phyloP scores from a whole-genome alignment of 2,797 vertebrate species.

The Chelonia mydas region DNA sequence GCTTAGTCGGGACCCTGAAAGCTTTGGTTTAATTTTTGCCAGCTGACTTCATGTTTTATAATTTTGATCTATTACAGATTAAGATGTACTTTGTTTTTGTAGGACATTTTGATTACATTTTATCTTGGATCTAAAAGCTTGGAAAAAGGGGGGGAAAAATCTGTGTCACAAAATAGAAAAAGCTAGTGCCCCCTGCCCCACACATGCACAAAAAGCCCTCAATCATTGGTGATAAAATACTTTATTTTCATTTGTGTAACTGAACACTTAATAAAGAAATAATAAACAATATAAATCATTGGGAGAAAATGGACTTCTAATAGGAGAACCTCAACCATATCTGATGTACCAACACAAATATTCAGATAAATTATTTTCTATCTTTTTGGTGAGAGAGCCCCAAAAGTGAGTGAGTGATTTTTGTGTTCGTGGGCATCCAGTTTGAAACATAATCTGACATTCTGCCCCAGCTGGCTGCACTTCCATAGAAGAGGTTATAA shows the following conservation, averaged over 20 bases:
- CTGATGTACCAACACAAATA: not conserved
- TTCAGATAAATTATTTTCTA: not conserved
- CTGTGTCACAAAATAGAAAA: accelerated
- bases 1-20: not conserved
- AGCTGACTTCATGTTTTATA: not conserved
- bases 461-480: not conserved
- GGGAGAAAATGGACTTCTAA: not conserved
- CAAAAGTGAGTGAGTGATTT: not conserved
- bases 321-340: not conserved
- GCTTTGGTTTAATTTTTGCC: not conserved
- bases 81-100: not conserved
- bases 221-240: not conserved
- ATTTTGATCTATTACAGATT: not conserved
- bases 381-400: slow-evolving; percentile 1
- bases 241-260: not conserved
- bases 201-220: not conserved
- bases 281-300: not conserved
- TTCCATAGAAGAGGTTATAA: not conserved
- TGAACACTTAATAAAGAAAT: not conserved
- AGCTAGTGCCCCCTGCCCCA: not conserved
- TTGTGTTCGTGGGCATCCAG: not conserved
- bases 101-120: not conserved
- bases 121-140: not conserved
- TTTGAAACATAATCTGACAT: not conserved
- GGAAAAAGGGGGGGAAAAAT: not conserved